phyloP scores from a whole-genome alignment of 2,113 vertebrate species.

The Podilymbus podiceps region DNA sequence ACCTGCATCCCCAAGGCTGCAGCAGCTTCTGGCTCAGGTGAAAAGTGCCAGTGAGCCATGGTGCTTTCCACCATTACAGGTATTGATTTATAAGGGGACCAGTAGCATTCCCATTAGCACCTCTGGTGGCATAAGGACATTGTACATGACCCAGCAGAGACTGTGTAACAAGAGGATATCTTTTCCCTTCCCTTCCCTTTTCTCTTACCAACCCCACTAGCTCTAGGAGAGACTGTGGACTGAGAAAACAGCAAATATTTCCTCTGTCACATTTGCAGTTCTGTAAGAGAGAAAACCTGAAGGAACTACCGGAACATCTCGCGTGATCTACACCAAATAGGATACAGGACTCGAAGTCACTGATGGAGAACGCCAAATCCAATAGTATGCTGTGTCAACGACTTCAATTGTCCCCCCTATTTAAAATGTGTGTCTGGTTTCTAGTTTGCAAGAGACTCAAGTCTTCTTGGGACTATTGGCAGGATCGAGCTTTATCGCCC shows the following conservation, averaged over 20 bases:
- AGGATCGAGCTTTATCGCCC: not conserved
- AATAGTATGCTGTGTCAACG: not conserved
- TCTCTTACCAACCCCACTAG: not conserved
- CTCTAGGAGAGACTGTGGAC: not conserved
- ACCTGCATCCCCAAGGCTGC: not conserved
- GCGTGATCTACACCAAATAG: accelerated
- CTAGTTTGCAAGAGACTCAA: not conserved
- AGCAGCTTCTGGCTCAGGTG: not conserved
- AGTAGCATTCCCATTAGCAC: not conserved
- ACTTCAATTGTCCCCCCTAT: not conserved
- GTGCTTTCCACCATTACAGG: too few species aligned
- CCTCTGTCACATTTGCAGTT: not conserved
- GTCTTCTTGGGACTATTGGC: not conserved
- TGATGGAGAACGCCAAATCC: not conserved
- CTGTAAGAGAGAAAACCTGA: not conserved
- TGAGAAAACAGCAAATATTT: not conserved
- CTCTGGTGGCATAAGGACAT: not conserved
- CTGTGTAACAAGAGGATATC: accelerated
- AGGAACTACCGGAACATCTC: not conserved
- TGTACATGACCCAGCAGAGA: not conserved
- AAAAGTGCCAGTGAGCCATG: not conserved
- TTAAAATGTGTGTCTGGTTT: not conserved
- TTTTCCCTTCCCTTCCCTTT: too few species aligned
- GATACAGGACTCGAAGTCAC: not conserved
- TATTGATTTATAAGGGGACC: not conserved